Percentiles rank a stretch among this genome's conserved stretches.
Conservation (phyloP, 2,797 vertebrate species). For the Selene dorsalis region DNA sequence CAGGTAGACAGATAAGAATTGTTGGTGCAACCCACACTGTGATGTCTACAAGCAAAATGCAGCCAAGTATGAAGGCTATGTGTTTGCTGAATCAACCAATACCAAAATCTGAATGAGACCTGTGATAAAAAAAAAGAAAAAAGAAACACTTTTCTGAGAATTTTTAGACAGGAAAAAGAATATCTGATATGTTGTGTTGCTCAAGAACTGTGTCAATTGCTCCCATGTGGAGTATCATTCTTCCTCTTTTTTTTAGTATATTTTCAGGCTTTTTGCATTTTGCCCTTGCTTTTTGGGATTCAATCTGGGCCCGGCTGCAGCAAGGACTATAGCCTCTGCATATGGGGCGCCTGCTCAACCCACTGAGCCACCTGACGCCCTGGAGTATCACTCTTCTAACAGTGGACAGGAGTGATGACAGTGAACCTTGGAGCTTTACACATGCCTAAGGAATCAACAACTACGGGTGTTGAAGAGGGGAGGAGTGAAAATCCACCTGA, state of each 20-base stretch:
- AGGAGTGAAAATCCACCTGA: background rate
- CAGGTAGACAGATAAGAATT: too few species aligned
- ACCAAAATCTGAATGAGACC: too few species aligned
- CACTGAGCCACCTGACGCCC: too few species aligned
- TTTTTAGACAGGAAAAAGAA: background rate
- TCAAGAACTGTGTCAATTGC: background rate
- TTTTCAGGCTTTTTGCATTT: too few species aligned
- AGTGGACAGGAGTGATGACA: background rate
- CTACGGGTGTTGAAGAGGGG: background rate
- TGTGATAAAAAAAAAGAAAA: background rate
- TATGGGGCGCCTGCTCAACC: too few species aligned
- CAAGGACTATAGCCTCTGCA: too few species aligned
- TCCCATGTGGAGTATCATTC: background rate
- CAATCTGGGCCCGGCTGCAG: too few species aligned
- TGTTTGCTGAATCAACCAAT: background rate
- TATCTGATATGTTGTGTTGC: background rate
- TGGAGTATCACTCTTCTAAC: background rate
- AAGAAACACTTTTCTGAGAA: background rate
- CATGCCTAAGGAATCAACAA: background rate
- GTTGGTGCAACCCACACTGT: too few species aligned
- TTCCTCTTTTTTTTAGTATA: too few species aligned
- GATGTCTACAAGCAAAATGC: background rate
- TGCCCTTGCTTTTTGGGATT: too few species aligned
- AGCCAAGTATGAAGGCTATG: background rate
- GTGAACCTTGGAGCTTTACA: background rate